A percentile compares a stretch with the other conserved stretches of the same genome.
Evolutionary conservation across 2,797 vertebrate genomes (phyloP).

Genomic region (Sandelia bainsii): DNA sequence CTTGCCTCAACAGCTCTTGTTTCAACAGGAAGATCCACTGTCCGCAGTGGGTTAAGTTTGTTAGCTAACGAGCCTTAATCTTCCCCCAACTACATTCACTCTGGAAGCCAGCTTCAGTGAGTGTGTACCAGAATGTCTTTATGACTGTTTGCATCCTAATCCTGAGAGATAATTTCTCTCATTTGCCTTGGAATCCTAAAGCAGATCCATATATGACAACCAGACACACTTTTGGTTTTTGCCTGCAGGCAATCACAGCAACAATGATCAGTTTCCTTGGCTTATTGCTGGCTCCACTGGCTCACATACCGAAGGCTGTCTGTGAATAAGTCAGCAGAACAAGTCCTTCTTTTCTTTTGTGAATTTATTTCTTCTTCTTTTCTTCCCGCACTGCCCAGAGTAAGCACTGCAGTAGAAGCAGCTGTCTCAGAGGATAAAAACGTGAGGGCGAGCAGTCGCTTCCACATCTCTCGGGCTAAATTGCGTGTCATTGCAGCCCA

Average conservation of each 20-base stretch:
- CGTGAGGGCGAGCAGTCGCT: constrained; percentile 39
- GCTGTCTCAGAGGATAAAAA: constrained; percentile 60
- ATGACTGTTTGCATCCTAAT: constrained; percentile 20
- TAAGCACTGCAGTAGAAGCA: constrained; percentile 35
- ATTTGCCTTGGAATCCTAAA: background rate
- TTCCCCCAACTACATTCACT: constrained; percentile 14
- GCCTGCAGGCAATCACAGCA: constrained; percentile 9
- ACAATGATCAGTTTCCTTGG: constrained; percentile 7
- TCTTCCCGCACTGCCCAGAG: constrained; percentile 16
- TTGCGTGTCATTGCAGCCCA: constrained; percentile 69
- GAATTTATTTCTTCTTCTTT: constrained; percentile 20
- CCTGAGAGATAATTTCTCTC: constrained; percentile 12
- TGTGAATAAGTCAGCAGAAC: constrained; percentile 46
- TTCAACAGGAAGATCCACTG: too few relatives aligned
- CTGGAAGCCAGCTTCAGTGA: background rate
- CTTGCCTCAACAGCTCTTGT: too few relatives aligned
- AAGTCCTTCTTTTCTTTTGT: constrained; percentile 22
- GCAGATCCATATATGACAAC: background rate
- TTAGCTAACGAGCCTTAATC: constrained; percentile 12
- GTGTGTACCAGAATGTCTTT: constrained; percentile 17
- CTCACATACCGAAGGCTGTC: constrained; percentile 31
- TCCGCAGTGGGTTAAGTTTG: background rate
- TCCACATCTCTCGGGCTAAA: constrained; percentile 53
- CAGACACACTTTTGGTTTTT: background rate
- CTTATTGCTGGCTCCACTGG: constrained; percentile 9